Evolutionary conservation across 2,113 vertebrate species (phyloP).

Genomic region (Empidonax alnorum): DNA sequence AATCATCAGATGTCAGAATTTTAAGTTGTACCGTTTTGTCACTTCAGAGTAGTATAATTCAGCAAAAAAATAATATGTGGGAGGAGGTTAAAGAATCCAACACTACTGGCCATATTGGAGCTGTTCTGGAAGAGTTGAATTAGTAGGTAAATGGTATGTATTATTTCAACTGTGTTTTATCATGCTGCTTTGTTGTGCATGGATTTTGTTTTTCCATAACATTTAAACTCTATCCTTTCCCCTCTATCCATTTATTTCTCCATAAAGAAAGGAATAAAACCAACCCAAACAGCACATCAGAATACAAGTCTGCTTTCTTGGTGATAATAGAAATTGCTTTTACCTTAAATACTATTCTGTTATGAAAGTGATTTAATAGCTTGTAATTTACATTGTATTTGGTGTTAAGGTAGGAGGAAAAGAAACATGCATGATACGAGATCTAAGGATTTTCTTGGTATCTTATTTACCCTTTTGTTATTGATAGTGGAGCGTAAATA

Average conservation of each 20-base stretch:
- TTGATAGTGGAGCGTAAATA: neutral
- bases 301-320: neutral
- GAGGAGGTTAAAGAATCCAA: neutral
- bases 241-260: neutral
- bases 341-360: neutral
- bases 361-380: neutral
- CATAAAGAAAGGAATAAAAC: neutral
- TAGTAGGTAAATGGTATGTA: neutral
- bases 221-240: neutral
- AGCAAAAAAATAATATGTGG: neutral
- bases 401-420: neutral
- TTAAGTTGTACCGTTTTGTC: neutral
- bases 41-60: neutral
- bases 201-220: neutral
- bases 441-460: neutral
- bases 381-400: neutral
- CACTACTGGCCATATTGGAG: neutral
- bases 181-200: neutral
- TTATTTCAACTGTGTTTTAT: neutral
- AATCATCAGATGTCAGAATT: neutral
- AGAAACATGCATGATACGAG: rapidly evolving
- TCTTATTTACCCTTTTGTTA: neutral
- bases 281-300: neutral
- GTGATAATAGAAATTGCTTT: neutral
- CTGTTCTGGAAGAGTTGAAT: neutral